A percentile compares a stretch with the other conserved stretches of the same genome.
These are phyloP conservation scores for Furcula furcula DNA, from an alignment of 2,888 invertebrate genomes.

Conservation along the genomic window DNA sequence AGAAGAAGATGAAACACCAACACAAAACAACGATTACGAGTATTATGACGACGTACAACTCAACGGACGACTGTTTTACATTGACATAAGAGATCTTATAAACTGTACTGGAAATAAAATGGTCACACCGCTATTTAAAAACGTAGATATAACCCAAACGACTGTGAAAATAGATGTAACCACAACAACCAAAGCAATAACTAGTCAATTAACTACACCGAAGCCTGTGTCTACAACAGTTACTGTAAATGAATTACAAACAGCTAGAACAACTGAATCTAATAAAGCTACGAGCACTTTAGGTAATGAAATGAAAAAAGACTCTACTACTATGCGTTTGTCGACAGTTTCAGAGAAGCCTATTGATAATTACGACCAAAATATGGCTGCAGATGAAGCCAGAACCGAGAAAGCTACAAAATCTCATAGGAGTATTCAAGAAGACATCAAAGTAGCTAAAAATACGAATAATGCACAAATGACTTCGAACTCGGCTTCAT, in stretches of 20 bases:
- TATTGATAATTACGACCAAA: constrained; percentile 46
- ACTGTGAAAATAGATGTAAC: constrained; percentile 8
- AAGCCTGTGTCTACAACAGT: constrained; percentile 11
- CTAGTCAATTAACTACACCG: constrained; percentile 16
- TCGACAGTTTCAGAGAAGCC: constrained; percentile 72
- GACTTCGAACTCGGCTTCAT: constrained; percentile 20
- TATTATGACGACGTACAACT: constrained; percentile 70
- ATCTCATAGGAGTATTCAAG: constrained; percentile 56
- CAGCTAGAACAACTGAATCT: constrained; percentile 11
- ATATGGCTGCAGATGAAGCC: constrained; percentile 72
- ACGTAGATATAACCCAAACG: constrained; percentile 12
- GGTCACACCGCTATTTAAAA: constrained; percentile 7
- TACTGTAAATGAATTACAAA: constrained; percentile 2
- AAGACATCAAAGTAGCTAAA: constrained; percentile 27
- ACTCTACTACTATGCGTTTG: constrained; percentile 59
- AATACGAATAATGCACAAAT: constrained; percentile 34
- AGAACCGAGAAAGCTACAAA: constrained; percentile 57
- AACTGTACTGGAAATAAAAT: constrained; percentile 43
- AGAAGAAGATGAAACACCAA: constrained; percentile 40
- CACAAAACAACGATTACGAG: constrained; percentile 54
- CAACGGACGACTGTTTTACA: constrained; percentile 68
- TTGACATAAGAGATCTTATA: constrained; percentile 59
- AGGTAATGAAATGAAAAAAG: constrained; percentile 26
- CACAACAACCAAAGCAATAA: constrained; percentile 17
- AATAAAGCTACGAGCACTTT: constrained; percentile 17